Conservation (phyloP, 2,113 vertebrate genomes). For the Tursiops truncatus region DNA sequence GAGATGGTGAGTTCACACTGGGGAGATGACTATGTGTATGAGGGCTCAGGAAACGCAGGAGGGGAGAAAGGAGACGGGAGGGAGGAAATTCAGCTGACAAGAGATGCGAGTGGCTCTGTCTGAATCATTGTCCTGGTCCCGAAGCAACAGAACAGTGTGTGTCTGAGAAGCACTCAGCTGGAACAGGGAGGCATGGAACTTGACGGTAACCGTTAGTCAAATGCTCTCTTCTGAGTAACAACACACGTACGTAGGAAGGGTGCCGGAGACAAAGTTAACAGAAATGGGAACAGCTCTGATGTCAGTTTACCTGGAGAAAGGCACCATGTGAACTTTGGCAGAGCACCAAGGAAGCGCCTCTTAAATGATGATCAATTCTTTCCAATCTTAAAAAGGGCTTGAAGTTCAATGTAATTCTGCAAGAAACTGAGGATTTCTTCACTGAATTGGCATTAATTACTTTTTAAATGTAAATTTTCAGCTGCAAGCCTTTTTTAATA, state of each 20-base stretch:
- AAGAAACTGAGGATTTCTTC: constrained; percentile 79
- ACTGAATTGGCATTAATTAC: constrained; percentile 82
- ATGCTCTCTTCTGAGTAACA: neutral
- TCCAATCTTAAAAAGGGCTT: constrained; percentile 39
- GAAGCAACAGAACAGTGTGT: neutral
- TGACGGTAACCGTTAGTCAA: neutral
- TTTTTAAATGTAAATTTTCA: constrained; percentile 88
- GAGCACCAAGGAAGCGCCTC: neutral
- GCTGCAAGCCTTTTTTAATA: constrained; percentile 80
- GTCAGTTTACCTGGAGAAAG: neutral
- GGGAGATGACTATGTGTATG: neutral
- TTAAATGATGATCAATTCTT: constrained; percentile 42
- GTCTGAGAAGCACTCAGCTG: neutral
- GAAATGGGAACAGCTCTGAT: neutral
- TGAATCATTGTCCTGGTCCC: neutral
- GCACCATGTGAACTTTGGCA: neutral
- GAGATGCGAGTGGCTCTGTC: neutral
- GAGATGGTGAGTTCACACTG: neutral
- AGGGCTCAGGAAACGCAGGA: neutral
- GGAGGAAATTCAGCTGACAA: neutral
- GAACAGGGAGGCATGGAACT: neutral
- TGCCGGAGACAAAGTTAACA: neutral
- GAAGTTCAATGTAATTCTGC: constrained; percentile 74
- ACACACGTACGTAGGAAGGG: neutral
- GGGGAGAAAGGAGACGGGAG: neutral